phyloP scores from a whole-genome alignment of 2,888 invertebrate genomes.

The Blera fallax region DNA sequence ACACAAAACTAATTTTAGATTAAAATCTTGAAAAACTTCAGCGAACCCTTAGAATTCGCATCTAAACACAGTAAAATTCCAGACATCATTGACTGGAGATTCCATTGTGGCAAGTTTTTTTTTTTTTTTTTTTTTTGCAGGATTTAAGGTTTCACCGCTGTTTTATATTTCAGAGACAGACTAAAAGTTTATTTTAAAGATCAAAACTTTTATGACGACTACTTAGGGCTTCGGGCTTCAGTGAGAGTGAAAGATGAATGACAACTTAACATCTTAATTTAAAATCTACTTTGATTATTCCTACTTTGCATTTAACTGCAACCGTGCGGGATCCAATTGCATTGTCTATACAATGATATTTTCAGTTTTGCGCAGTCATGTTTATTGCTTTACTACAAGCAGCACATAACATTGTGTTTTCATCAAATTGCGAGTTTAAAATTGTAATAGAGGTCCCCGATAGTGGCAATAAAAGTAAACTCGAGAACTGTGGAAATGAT shows the following conservation, averaged over 20 bases:
- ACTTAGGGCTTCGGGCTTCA: neutral
- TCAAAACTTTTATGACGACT: neutral
- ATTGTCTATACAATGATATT: neutral
- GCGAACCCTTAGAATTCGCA: neutral
- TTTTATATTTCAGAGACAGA: neutral
- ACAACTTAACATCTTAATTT: neutral
- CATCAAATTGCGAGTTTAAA: neutral
- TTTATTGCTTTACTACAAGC: neutral
- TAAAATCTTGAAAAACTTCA: neutral
- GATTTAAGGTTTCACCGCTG: no score
- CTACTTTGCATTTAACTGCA: neutral
- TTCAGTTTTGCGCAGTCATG: neutral
- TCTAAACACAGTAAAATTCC: neutral
- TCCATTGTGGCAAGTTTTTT: no score
- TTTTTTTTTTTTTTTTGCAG: neutral
- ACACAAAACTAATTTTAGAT: neutral
- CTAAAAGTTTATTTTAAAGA: neutral
- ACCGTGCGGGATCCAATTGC: neutral
- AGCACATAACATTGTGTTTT: neutral
- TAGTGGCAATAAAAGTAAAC: neutral
- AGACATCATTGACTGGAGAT: neutral
- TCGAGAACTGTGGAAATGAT: neutral
- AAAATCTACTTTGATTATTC: neutral
- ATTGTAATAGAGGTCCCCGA: neutral
- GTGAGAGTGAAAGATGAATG: neutral